Conservation (phyloP, 2,888 invertebrate species). For the Stomorhina lunata region DNA sequence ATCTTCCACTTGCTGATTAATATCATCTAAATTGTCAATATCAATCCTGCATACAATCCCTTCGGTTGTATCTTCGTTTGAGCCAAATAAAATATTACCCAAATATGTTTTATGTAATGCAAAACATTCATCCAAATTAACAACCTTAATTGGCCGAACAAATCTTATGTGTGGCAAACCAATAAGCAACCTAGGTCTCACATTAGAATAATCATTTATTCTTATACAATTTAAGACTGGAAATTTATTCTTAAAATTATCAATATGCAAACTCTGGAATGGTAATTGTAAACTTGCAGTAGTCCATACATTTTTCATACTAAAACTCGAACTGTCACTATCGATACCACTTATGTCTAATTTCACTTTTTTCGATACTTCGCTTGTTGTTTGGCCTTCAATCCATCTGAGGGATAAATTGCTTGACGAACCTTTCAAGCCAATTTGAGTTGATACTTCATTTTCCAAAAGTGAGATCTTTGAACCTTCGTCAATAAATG, state of each 20-base stretch:
- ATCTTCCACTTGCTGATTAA: conserved; percentile 24
- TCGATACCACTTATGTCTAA: conserved; percentile 6
- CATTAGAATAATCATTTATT: conserved; percentile 7
- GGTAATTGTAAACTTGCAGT: conserved; percentile 30
- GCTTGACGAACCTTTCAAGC: conserved; percentile 37
- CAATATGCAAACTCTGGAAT: conserved; percentile 9
- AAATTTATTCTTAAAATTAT: conserved; percentile 26
- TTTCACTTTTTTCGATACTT: conserved; percentile 12
- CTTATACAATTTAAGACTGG: not conserved
- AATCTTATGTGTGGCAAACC: conserved; percentile 25
- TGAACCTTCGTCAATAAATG: conserved; percentile 59
- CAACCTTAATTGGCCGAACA: not conserved
- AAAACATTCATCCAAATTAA: conserved; percentile 33
- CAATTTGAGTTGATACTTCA: conserved; percentile 24
- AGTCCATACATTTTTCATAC: conserved; percentile 37
- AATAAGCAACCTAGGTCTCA: conserved; percentile 4
- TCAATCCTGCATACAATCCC: not conserved
- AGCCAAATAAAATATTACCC: conserved; percentile 6
- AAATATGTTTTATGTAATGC: not conserved
- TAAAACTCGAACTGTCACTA: not conserved
- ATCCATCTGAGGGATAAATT: conserved; percentile 27
- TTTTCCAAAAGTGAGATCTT: conserved; percentile 51
- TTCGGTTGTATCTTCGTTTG: not conserved
- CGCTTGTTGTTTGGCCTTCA: conserved; percentile 23
- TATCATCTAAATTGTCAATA: conserved; percentile 1